Evolutionary conservation across 2,113 vertebrate genomes (phyloP).

Genomic region (Ophiodon elongatus): DNA sequence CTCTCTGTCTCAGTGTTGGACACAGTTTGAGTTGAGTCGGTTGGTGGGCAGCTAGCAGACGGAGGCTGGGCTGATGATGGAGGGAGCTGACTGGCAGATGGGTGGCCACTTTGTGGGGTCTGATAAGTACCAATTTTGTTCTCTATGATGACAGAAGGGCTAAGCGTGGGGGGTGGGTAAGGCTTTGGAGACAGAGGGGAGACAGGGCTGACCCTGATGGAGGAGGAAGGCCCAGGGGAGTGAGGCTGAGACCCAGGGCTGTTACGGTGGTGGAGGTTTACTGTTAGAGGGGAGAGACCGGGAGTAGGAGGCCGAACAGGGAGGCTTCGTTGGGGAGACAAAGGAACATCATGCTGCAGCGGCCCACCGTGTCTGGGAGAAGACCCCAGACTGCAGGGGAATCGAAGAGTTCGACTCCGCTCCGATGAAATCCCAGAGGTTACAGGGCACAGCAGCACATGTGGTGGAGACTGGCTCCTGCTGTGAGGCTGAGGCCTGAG

Average conservation of each 20-base stretch:
- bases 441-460: slow-evolving; percentile 34
- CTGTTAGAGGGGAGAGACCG: slow-evolving; percentile 75
- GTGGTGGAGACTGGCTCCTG: slow-evolving; percentile 55
- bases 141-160: slow-evolving; percentile 69
- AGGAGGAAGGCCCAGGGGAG: slow-evolving; percentile 58
- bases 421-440: slow-evolving; percentile 42
- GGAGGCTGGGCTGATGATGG: slow-evolving; percentile 40
- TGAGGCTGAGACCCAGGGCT: slow-evolving; percentile 61
- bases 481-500: slow-evolving; percentile 40
- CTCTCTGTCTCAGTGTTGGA: slow-evolving; percentile 13
- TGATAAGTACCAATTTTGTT: slow-evolving; percentile 43
- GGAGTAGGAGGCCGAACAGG: slow-evolving; percentile 74
- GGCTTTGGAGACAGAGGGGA: slow-evolving; percentile 47
- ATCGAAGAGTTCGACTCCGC: slow-evolving; percentile 26
- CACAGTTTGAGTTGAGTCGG: slow-evolving; percentile 36
- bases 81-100: slow-evolving; percentile 43
- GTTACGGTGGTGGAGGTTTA: slow-evolving; percentile 62
- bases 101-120: slow-evolving; percentile 55
- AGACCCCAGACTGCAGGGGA: slow-evolving; percentile 20
- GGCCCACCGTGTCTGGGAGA: slow-evolving; percentile 24
- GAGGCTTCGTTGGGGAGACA: slow-evolving; percentile 52
- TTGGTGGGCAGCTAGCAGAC: slow-evolving; percentile 71
- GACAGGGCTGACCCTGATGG: slow-evolving; percentile 44
- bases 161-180: slow-evolving; percentile 58
- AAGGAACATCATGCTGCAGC: not conserved